A percentile compares a stretch with the other conserved stretches of the same genome.
Evolutionary conservation across 1,140 invertebrate genomes (phyloP).

Genomic region (Bombus confusus): DNA sequence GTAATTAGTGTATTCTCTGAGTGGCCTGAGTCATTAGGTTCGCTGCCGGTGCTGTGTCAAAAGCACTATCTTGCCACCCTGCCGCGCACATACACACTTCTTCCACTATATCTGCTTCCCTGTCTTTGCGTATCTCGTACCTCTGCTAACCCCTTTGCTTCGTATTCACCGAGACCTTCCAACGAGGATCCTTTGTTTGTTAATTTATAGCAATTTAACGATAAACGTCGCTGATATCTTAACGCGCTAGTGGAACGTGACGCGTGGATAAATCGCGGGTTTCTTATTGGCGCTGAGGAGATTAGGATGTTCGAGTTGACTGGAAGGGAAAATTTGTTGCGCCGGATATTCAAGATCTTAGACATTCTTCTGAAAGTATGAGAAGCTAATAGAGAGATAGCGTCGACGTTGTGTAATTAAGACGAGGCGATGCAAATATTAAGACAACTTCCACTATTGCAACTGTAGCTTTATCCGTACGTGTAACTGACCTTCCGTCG

Average conservation of each 20-base stretch:
- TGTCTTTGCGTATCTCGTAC: background rate
- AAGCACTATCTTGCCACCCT: slow-evolving; percentile 60
- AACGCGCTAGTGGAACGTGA: background rate
- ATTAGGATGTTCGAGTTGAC: no score
- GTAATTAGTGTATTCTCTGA: slow-evolving; percentile 72
- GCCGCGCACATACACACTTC: slow-evolving; percentile 15
- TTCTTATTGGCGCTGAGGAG: no score
- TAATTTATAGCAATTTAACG: slow-evolving; percentile 15
- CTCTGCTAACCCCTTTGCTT: background rate
- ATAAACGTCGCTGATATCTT: background rate
- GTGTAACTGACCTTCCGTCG: no score
- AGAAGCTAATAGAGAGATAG: no score
- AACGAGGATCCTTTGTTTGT: background rate
- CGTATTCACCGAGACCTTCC: background rate
- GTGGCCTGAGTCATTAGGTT: slow-evolving; percentile 70
- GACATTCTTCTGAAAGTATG: no score
- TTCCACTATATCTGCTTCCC: background rate
- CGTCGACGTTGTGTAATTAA: no score
- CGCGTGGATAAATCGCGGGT: no score
- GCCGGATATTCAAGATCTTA: no score
- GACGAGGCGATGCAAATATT: no score
- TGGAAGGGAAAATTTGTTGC: no score
- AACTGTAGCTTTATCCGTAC: no score
- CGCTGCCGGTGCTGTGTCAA: slow-evolving; percentile 57
- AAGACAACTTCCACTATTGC: no score